Percentiles rank a stretch among this genome's conserved stretches.
Evolutionary conservation across 2,888 invertebrate species (phyloP).

Genomic region (Netelia fuscicornis): DNA sequence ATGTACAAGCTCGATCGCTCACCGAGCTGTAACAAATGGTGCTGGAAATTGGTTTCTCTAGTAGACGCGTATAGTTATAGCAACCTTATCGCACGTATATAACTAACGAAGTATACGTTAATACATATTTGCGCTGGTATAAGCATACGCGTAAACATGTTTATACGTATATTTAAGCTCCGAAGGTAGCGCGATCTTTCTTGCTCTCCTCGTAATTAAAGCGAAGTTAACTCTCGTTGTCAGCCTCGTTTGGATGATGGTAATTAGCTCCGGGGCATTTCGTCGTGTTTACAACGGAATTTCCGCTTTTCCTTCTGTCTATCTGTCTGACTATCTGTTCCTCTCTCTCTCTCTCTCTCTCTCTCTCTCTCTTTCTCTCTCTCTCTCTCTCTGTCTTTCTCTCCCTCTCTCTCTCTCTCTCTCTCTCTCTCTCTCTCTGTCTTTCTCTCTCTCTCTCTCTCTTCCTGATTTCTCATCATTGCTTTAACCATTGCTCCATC

Average conservation of each 20-base stretch:
- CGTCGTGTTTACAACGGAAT: conserved; percentile 70
- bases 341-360: not conserved
- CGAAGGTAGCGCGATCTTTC: conserved; percentile 39
- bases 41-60: conserved; percentile 23
- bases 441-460: not conserved
- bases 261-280: conserved; percentile 76
- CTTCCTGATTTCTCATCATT: not conserved
- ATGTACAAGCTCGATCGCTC: conserved; percentile 31
- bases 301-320: conserved; percentile 20
- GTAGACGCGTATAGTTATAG: not conserved
- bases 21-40: conserved; percentile 31
- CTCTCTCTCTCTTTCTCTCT: not conserved
- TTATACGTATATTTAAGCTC: conserved; percentile 33
- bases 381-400: not conserved
- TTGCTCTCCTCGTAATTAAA: conserved; percentile 73
- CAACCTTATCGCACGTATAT: not conserved
- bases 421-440: too few species aligned
- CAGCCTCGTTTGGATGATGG: conserved; percentile 68
- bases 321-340: not conserved
- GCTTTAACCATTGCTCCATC: not conserved
- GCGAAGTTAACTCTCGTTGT: conserved; percentile 75
- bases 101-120: not conserved
- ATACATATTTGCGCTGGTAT: not conserved
- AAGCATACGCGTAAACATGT: conserved; percentile 6
- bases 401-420: too few species aligned